A percentile compares a stretch with the other conserved stretches of the same genome.
Conservation (phyloP, 2,888 invertebrate genomes). For the Nomada fucata region DNA sequence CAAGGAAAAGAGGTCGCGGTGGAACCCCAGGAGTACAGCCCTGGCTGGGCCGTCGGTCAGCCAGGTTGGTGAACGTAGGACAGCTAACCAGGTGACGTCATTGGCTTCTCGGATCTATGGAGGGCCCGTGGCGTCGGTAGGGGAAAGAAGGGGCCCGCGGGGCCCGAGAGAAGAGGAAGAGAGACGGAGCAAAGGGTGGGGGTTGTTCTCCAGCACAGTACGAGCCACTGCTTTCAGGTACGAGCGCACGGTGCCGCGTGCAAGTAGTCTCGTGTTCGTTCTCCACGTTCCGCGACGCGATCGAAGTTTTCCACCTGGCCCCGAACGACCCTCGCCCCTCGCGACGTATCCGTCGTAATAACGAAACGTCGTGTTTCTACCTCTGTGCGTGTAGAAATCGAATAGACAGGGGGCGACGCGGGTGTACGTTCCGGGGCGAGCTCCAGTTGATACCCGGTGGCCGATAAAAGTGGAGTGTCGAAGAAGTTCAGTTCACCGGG, state of each 20-base stretch:
- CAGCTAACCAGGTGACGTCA: slow-evolving; percentile 79
- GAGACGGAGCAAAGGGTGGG: slow-evolving; percentile 74
- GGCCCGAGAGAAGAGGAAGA: slow-evolving; percentile 63
- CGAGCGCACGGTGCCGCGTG: slow-evolving; percentile 78
- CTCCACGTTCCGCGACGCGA: slow-evolving; percentile 58
- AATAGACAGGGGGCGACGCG: background rate
- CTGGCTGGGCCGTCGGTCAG: slow-evolving; percentile 66
- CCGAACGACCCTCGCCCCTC: background rate
- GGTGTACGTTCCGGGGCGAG: background rate
- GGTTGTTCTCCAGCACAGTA: slow-evolving; percentile 79
- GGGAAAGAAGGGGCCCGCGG: slow-evolving; percentile 45
- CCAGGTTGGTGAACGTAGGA: slow-evolving; percentile 77
- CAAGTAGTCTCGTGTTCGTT: slow-evolving; percentile 74
- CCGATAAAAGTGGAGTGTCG: slow-evolving; percentile 16
- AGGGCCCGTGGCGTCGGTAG: slow-evolving; percentile 48
- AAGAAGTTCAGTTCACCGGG: background rate
- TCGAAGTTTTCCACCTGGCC: slow-evolving; percentile 35
- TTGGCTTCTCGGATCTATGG: slow-evolving; percentile 75
- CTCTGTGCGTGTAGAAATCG: background rate
- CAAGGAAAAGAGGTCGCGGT: slow-evolving; percentile 36
- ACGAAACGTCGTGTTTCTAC: background rate
- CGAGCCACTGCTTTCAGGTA: slow-evolving; percentile 80
- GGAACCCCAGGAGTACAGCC: slow-evolving; percentile 49
- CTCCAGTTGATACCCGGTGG: background rate
- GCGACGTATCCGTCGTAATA: slow-evolving; percentile 2